Percentiles rank a stretch among this genome's conserved stretches.
Evolutionary conservation across 2,888 invertebrate genomes (phyloP).

Genomic region (Eucera pruinosa): DNA sequence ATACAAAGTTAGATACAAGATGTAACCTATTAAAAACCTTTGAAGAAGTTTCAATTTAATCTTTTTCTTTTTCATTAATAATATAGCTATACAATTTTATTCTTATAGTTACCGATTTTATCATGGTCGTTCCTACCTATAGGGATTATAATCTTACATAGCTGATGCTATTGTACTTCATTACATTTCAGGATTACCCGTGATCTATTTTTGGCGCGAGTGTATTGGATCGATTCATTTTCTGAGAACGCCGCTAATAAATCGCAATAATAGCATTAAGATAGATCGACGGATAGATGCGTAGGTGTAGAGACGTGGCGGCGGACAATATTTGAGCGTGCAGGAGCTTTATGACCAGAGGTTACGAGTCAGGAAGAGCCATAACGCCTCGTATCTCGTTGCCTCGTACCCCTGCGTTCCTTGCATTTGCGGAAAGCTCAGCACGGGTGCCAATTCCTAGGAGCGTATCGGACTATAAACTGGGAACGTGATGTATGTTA

Average conservation of each 20-base stretch:
- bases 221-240: constrained; percentile 77
- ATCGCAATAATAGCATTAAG: constrained; percentile 82
- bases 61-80: too few species aligned
- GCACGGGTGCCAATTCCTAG: constrained; percentile 80
- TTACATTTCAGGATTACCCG: constrained; percentile 46
- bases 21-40: too few species aligned
- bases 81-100: too few species aligned
- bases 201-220: constrained; percentile 59
- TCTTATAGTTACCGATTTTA: too few species aligned
- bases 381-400: constrained; percentile 81
- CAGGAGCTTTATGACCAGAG: constrained; percentile 83
- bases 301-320: constrained; percentile 75
- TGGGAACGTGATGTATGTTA: constrained; percentile 77
- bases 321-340: constrained; percentile 81
- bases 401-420: constrained; percentile 68
- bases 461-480: constrained; percentile 82
- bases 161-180: too few species aligned
- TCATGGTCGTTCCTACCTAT: too few species aligned
- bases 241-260: constrained; percentile 79
- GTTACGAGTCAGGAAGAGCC: constrained; percentile 84
- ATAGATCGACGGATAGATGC: constrained; percentile 79
- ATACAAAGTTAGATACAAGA: too few species aligned
- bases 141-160: too few species aligned
- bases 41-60: too few species aligned
- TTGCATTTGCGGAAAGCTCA: constrained; percentile 77